phyloP scores from a whole-genome alignment of 2,888 invertebrate genomes.

The Leucophenga montana region DNA sequence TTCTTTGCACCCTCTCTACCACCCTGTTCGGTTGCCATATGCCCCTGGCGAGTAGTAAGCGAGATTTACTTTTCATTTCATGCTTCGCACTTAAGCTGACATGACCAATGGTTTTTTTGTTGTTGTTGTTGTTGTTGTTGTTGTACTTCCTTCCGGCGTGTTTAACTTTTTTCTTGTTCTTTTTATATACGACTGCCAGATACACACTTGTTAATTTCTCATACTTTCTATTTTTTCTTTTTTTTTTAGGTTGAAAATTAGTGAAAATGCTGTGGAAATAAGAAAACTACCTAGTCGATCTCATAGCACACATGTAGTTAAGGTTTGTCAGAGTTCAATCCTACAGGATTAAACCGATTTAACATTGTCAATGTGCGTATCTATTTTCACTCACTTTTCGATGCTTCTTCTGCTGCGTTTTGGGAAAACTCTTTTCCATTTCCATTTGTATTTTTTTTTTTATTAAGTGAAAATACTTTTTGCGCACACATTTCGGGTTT shows the following conservation, averaged over 20 bases:
- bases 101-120: conserved; percentile 60
- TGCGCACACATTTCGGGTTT: background rate
- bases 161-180: background rate
- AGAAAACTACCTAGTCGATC: too few species aligned
- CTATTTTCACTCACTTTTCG: conserved; percentile 5
- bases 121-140: too few species aligned
- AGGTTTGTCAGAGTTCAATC: conserved; percentile 5
- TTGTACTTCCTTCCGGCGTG: conserved; percentile 25
- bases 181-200: background rate
- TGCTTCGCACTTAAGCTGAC: conserved; percentile 53
- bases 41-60: too few species aligned
- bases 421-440: conserved; percentile 11
- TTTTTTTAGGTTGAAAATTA: conserved; percentile 34
- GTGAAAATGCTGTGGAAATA: background rate
- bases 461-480: background rate
- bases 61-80: conserved; percentile 32
- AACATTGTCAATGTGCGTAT: conserved; percentile 9
- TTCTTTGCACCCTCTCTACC: background rate
- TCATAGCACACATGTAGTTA: background rate
- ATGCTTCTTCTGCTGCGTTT: background rate
- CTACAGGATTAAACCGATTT: conserved; percentile 15
- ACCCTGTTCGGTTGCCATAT: too few species aligned
- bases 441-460: too few species aligned
- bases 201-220: conserved; percentile 61
- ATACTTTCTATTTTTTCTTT: conserved; percentile 41